Evolutionary conservation across 2,797 vertebrate genomes (phyloP), one percentile per base, ranked within the genome.

Genomic region (Dromococcyx pavoninus): DNA sequence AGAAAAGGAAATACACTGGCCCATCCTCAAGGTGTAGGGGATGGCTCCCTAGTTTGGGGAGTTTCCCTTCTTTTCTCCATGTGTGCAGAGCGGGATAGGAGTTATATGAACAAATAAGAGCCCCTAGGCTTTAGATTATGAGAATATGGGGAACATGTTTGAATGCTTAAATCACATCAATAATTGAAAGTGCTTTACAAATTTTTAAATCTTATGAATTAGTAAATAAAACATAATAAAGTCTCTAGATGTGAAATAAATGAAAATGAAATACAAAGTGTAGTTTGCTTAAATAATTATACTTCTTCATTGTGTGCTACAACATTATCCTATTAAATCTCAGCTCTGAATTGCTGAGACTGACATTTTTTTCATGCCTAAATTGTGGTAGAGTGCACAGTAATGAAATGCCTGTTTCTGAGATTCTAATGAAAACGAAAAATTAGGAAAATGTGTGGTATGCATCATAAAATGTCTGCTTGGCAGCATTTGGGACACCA

Each of bases 171-270:
- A 62, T 72, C 54, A 48, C 25, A 77, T 85, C 57, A 93, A 57
- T 95, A 86, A 92, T 66, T 86, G 37, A 83, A 72, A 80, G 30
- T 1, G 2, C 73, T 75, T 82, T 83, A 43, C 65, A 75, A 62
- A 81, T 62, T 81, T 87, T 77, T 86, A 37, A 41, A 72, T 70
- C 73, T 84, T 72, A 88, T 24, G n/a, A 86, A 91, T 89, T 92
- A 86, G 61, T 89, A 93, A 96, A 91, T 91, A 93, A 94, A 95
- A 35, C 43, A 44, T 75, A 86, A 77, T 91, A 32, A 85, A 88
- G 25, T 54, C 64, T 91, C 89, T 46, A 61, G 32, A 80, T 75
- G 25, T 39, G 53, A 86, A 88, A 79, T 69, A 90, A 82, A 88
- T 70, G 7, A 73, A 84, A 86, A 62, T 43, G 1, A 89, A 90